Evolutionary conservation across 2,888 invertebrate genomes (phyloP), one percentile per base, ranked within the genome.

Genomic region (Troides oblongomaculatus): DNA sequence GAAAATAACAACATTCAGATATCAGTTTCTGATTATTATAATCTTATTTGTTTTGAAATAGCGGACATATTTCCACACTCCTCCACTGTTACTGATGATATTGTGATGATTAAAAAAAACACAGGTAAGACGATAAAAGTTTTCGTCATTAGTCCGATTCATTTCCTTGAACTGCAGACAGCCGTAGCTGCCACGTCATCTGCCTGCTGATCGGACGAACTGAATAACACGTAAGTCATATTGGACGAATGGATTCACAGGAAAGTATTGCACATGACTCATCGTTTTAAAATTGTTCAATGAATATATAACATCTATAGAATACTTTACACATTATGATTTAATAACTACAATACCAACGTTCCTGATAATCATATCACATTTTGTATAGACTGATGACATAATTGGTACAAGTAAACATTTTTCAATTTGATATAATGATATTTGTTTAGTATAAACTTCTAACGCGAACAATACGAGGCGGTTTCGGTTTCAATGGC

Each of bases 111-210:
- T 72, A 65, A 72, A 74, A 74, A 69, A 66, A 50, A 17, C 67
- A 17, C 67, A 71, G 71, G 25, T 64, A 56, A 76, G 74, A 78
- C 77, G 77, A 75, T 62, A 71, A 62, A 71, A 62, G 50, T 58
- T 63, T 71, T 78, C 75, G 74, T 72, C 69, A 64, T 74, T 74
- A 73, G 72, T 72, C 74, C 74, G 72, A 72, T 76, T 74, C 72
- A 70, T 73, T 81, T 80, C 79, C 72, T 77, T 75, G 82, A 81
- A 83, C 74, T 77, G 76, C 79, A 79, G 76, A 79, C 79, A 76
- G 75, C 80, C 78, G 74, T 74, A 12, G 77, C 76, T 74, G 78
- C 77, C 78, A 74, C 76, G 78, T 79, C 77, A 79, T 76, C 77
- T 78, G 78, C 70, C 76, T 71, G 72, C 76, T 77, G 79, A 80